Conservation (phyloP, 1,140 invertebrate species). For the Drosophila persimilis region DNA sequence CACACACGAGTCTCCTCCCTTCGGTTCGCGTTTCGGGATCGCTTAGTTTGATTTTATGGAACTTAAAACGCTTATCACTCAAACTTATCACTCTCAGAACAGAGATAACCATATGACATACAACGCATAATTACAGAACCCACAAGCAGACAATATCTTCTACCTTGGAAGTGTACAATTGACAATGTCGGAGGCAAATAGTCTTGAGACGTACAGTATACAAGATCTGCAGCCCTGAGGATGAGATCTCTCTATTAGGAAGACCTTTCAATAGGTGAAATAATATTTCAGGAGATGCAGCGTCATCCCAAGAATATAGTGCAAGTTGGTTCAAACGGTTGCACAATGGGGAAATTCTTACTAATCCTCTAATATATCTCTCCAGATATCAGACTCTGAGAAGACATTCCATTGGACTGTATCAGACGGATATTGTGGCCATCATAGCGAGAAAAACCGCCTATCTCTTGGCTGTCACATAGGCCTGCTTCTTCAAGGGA, state of each 20-base stretch:
- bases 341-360: not conserved
- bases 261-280: slow-evolving; percentile 30
- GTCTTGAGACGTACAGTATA: no score
- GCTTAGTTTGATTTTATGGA: slow-evolving; percentile 46
- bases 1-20: slow-evolving; percentile 50
- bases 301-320: slow-evolving; percentile 27
- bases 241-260: slow-evolving; percentile 1
- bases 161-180: no score
- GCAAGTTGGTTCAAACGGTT: slow-evolving; percentile 12
- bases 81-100: not conserved
- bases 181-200: no score
- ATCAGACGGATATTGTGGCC: not conserved
- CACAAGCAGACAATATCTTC: no score
- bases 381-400: slow-evolving; percentile 37
- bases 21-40: slow-evolving; percentile 35
- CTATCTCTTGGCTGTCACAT: slow-evolving; percentile 8
- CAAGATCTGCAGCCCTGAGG: slow-evolving; percentile 19
- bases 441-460: slow-evolving; percentile 20
- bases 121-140: no score
- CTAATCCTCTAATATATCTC: not conserved
- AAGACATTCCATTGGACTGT: slow-evolving; percentile 3
- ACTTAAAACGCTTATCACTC: slow-evolving; percentile 27
- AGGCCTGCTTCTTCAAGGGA: slow-evolving; percentile 23
- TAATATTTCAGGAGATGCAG: slow-evolving; percentile 32
- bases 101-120: no score